Evolutionary conservation across 37 sponge, comb jelly and placozoan species (phyloP), one percentile per base, ranked within the genome.

Genomic region (Oopsacas minuta): DNA sequence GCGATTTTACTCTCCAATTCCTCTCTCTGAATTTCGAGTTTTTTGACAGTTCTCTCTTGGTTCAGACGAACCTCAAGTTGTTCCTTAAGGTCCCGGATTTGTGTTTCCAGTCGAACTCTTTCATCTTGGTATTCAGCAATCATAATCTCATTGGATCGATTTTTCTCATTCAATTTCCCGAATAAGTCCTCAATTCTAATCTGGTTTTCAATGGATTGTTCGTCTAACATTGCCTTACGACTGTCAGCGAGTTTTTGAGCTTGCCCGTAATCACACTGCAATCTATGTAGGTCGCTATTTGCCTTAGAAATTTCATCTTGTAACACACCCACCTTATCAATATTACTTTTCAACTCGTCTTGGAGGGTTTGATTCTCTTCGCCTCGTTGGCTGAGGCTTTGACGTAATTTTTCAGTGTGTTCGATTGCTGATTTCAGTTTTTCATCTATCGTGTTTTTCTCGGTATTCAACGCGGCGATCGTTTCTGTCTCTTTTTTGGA

Each of bases 11-110:
- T 12, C 22, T 61, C 75, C 75, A 61, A 12, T 3, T 61, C 75
- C 22, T 3, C 28, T 61, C 75, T 61, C 22, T 61, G 75, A 7
- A 34, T 61, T 12, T 61, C 75, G 5, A 61, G 75, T 61, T 61
- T 61, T n/a, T 61, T 61, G 22, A 61, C 75, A 61, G 75, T 61
- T 12, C 75, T 61, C 75, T 61, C 75, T 34, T 61, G 75, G 28
- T 61, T 61, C 28, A 61, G 7, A 32, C 75, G 7, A 34, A 32
- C 75, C 28, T 61, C 75, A 20, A 61, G 75, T 61, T 61, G 20
- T 25, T 20, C 22, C 28, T 61, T 61, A 10, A 61, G 75, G 7
- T 61, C 75, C 7, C 75, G 7, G 75, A 61, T 61, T n/a, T 61
- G 75, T 25, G 75, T 25, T 61, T 61, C 75, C 20, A 61, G 22